Evolutionary conservation across 1,140 invertebrate genomes (phyloP).

Genomic region (Ceratina australensis): DNA sequence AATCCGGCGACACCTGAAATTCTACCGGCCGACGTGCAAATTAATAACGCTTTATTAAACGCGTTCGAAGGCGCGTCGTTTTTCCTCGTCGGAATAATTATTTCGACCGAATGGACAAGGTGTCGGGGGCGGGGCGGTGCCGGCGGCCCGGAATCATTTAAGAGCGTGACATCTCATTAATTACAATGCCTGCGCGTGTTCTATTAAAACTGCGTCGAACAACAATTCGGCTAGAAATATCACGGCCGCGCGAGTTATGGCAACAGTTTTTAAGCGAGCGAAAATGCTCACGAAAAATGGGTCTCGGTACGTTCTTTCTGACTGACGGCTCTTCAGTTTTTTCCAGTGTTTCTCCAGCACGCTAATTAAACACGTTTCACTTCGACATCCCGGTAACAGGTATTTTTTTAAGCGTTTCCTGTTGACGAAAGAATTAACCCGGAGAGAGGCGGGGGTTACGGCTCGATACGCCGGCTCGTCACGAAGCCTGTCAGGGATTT

Average conservation of each 20-base stretch:
- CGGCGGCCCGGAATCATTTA: slow-evolving; percentile 22
- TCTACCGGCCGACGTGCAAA: background rate
- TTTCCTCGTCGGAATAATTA: slow-evolving; percentile 31
- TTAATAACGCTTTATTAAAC: slow-evolving; percentile 38
- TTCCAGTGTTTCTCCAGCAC: background rate
- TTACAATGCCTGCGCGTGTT: slow-evolving; percentile 8
- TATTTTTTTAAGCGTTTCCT: background rate
- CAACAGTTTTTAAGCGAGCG: too few species aligned
- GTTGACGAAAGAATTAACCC: slow-evolving; percentile 34
- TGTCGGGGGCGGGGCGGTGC: background rate
- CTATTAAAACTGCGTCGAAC: slow-evolving; percentile 23
- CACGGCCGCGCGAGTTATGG: background rate
- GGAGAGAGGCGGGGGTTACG: background rate
- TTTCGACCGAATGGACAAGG: background rate
- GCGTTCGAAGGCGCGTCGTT: background rate
- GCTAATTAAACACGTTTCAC: slow-evolving; percentile 38
- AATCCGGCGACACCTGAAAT: too few species aligned
- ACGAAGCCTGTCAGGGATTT: slow-evolving; percentile 48
- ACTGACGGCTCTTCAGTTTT: background rate
- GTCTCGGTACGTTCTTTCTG: background rate
- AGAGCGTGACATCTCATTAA: slow-evolving; percentile 39
- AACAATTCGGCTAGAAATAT: background rate
- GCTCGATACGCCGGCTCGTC: slow-evolving; percentile 27
- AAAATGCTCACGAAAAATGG: background rate
- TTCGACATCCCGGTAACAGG: slow-evolving; percentile 11